Base-by-base conservation (phyloP, 2,888 invertebrate species). In the Corythucha ciliata region DNA sequence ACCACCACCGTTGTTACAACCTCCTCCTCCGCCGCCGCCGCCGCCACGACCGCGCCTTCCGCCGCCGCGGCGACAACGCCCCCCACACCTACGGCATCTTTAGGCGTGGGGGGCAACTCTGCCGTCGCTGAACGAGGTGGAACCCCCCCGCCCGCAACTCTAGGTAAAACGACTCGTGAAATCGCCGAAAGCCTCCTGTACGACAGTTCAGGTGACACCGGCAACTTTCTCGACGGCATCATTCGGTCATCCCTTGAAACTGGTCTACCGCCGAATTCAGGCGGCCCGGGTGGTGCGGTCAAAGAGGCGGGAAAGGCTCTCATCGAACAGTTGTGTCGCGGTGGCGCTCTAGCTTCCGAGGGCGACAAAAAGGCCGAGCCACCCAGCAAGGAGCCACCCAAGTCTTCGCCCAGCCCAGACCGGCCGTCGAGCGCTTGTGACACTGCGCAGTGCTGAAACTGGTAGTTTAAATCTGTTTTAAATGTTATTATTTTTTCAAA, bases 191-290 rank as follows among this genome's bases (percentile, higher is more conserved):
- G 75, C 46, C 67, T 80, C 42, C 66, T 79, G 44, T 75, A 84
- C 73, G 74, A 83, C 66, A 74, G 73, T 16, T 70, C 75, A 37
- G 74, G 74, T 4, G 79, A 81, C 58, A 85, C 84, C 58, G 83
- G 84, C n/a, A 73, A 79, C 63, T 84, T 87, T 67, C 73, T 87
- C 46, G 86, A 88, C 65, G 87, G 85, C 46, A 83, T 88, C 62
- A 89, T 89, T 60, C 74, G 86, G 62, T 84, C 86, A 59, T 83
- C 81, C 60, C 72, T 89, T 56, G 86, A 86, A 67, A 76, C 79
- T 27, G 80, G 79, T 4, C 77, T 78, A 61, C 48, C 56, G 2
- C n/a, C n/a, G n/a, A n/a, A n/a, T n/a, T n/a, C n/a, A n/a, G n/a
- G n/a, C n/a, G n/a, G n/a, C n/a, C n/a, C n/a, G n/a, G n/a, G n/a